Percentiles rank a stretch among this genome's conserved stretches.
Evolutionary conservation across 2,888 invertebrate species (phyloP).

Genomic region (Trilocha varians): DNA sequence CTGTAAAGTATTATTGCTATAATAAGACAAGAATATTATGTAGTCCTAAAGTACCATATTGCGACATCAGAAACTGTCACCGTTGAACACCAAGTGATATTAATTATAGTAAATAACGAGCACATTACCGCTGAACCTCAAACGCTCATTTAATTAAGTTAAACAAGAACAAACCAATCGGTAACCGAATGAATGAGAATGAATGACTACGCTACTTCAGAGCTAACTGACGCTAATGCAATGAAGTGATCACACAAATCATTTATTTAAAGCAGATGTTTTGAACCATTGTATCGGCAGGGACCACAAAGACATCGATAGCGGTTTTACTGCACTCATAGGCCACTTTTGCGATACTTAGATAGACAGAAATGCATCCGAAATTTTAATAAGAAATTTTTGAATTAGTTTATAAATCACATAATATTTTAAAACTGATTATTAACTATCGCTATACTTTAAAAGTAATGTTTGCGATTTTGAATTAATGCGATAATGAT

Average conservation of each 20-base stretch:
- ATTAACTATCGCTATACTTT: too few species aligned
- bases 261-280: conserved; percentile 37
- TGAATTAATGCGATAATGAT: too few species aligned
- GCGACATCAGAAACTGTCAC: background rate
- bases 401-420: too few species aligned
- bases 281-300: too few species aligned
- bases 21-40: background rate
- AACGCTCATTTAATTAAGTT: conserved; percentile 4
- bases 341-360: too few species aligned
- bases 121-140: background rate
- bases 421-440: too few species aligned
- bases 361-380: too few species aligned
- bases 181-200: conserved; percentile 31
- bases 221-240: conserved; percentile 29
- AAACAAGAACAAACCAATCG: conserved; percentile 21
- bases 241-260: conserved; percentile 35
- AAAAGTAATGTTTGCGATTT: too few species aligned
- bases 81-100: background rate
- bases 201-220: conserved; percentile 25
- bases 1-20: too few species aligned
- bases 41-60: background rate
- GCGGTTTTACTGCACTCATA: too few species aligned
- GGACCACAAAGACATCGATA: too few species aligned
- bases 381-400: too few species aligned
- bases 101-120: background rate